Evolutionary conservation across 2,888 invertebrate species (phyloP), one percentile per base, ranked within the genome.

Genomic region (Tiliacea citrago): DNA sequence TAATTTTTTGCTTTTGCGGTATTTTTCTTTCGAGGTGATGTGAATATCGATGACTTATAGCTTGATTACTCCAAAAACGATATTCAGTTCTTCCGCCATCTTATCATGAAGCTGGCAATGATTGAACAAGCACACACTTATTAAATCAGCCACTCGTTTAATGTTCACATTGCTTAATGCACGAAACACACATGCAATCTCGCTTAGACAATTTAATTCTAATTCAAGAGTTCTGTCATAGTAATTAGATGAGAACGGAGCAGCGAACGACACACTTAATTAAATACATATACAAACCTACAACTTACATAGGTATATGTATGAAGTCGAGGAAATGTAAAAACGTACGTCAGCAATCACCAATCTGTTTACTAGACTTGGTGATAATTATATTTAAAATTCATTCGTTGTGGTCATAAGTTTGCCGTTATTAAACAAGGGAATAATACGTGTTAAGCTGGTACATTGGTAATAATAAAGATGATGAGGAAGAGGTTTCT

Each of bases 1-100:
- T 84, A 42, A n/a, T 55, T 74, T 67, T 81, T 60, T 73, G 62
- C 35, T 39, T 35, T 51, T 35, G 35, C 35, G 42, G 24, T 21
- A 18, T 61, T 76, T 76, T 76, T 73, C n/a, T 61, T 79, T 53
- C 8, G 72, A 13, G n/a, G 39, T 35, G 16, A 53, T 75, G 72
- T 58, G 0, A 45, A 45, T 39, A 49, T 12, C 57, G 21, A 24
- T 49, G 49, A 16, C 10, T 24, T 24, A 49, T 12, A 69, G 6
- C 12, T 77, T 0, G 10, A 45, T 51, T 1, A 39, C 0, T 42
- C 2, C 12, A 7, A n/a, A 66, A n/a, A n/a, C 18, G 1, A 60
- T 16, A 53, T 24, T 35, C 5, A 68, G 6, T 47, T 39, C 21
- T 16, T 5, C 3, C 4, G 2, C 9, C 1, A 69, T 29, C 12